A percentile compares a stretch with the other conserved stretches of the same genome.
Evolutionary conservation across 2,888 invertebrate genomes (phyloP).

Genomic region (Drosophila eohydei): DNA sequence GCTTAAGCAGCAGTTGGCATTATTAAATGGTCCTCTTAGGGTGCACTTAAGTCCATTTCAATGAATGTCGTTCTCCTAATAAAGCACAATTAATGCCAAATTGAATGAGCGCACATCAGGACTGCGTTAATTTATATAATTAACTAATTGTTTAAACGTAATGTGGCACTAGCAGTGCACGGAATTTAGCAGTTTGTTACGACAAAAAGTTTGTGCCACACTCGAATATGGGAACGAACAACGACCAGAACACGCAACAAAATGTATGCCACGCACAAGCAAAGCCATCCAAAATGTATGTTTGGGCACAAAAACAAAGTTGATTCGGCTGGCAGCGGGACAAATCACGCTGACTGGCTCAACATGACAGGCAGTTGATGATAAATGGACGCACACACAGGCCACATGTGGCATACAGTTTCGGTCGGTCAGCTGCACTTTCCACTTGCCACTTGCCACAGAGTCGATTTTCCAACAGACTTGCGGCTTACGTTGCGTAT

Average conservation of each 20-base stretch:
- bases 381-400: conserved; percentile 63
- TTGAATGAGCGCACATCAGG: conserved; percentile 20
- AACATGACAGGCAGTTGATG: conserved; percentile 68
- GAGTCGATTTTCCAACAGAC: conserved; percentile 37
- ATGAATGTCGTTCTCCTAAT: conserved; percentile 21
- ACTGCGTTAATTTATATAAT: conserved; percentile 69
- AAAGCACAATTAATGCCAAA: conserved; percentile 23
- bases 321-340: conserved; percentile 52
- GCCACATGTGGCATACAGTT: conserved; percentile 56
- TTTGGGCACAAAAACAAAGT: conserved; percentile 6
- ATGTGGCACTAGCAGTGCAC: conserved; percentile 54
- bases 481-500: conserved; percentile 62
- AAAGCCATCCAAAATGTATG: conserved; percentile 40
- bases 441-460: conserved; percentile 28
- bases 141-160: conserved; percentile 53
- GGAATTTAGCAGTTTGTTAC: conserved; percentile 63
- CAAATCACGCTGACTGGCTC: conserved; percentile 72
- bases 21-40: neutral
- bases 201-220: conserved; percentile 44
- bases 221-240: conserved; percentile 26
- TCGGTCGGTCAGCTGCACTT: conserved; percentile 63
- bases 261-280: conserved; percentile 40
- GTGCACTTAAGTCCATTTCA: conserved; percentile 7
- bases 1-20: neutral
- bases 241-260: conserved; percentile 17